Percentiles rank a stretch among this genome's conserved stretches.
phyloP scores from a whole-genome alignment of 2,888 invertebrate genomes.

The Epistrophella euchroma region DNA sequence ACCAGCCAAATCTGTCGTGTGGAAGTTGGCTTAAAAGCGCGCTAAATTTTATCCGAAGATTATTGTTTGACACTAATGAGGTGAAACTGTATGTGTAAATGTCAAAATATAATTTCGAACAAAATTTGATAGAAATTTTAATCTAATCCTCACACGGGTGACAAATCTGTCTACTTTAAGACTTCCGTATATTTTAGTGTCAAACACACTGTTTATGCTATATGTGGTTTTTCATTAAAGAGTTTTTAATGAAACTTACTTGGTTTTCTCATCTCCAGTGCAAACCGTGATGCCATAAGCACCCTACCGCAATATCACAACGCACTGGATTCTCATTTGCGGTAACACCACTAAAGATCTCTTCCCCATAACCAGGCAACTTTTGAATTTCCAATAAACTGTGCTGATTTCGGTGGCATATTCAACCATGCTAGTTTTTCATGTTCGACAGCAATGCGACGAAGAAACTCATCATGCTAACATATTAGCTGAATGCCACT shows the following conservation, averaged over 20 bases:
- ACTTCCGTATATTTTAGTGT: conserved; percentile 1
- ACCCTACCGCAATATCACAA: conserved; percentile 89
- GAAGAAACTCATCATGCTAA: conserved; percentile 81
- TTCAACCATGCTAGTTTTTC: conserved; percentile 84
- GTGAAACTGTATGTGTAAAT: no score
- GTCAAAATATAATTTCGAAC: no score
- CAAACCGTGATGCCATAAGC: conserved; percentile 92
- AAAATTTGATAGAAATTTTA: no score
- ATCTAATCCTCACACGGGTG: no score
- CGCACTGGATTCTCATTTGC: conserved; percentile 81
- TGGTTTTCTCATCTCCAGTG: conserved; percentile 87
- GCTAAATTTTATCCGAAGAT: no score
- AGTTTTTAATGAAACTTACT: conserved; percentile 77
- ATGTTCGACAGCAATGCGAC: conserved; percentile 82
- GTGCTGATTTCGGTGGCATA: conserved; percentile 91
- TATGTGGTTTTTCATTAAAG: neutral
- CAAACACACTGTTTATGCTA: neutral
- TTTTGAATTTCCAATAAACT: conserved; percentile 92
- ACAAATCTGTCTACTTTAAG: no score
- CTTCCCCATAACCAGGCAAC: conserved; percentile 92
- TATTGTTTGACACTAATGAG: no score
- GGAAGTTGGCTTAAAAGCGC: no score
- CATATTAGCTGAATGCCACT: conserved; percentile 81
- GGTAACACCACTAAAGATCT: conserved; percentile 90
- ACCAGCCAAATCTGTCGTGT: no score